These are phyloP conservation scores for Protobothrops flavoviridis DNA, from an alignment of 2,113 vertebrate species.

Conservation along the genomic window DNA sequence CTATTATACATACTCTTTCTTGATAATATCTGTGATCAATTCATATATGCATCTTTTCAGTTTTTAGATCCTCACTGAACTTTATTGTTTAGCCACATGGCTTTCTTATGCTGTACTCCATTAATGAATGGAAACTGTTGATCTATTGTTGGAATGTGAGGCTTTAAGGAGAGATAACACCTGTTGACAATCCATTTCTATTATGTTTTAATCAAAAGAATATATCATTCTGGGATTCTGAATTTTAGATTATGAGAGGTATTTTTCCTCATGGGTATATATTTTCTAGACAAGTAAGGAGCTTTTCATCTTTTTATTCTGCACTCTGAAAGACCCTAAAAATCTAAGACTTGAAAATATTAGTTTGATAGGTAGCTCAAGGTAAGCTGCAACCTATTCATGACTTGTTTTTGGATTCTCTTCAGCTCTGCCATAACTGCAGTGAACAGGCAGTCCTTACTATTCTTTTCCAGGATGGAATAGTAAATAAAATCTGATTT, in stretches of 20 bases:
- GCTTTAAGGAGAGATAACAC: neutral
- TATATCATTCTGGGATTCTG: neutral
- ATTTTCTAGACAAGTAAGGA: neutral
- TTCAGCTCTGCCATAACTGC: neutral
- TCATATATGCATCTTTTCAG: neutral
- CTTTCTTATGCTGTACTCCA: neutral
- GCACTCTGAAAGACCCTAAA: conserved; percentile 8
- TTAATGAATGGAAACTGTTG: neutral
- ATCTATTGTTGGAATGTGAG: neutral
- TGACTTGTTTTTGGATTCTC: conserved; percentile 15
- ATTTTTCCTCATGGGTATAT: conserved; percentile 19
- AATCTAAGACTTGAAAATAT: conserved; percentile 25
- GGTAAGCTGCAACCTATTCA: conserved; percentile 1
- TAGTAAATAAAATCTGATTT: conserved; percentile 22
- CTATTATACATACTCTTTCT: neutral
- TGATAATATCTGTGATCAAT: neutral
- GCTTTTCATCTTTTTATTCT: neutral
- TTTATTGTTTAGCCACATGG: neutral
- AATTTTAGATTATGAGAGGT: no score
- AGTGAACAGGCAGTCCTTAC: neutral
- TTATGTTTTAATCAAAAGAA: conserved; percentile 22
- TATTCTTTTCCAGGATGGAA: neutral
- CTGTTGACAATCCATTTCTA: neutral
- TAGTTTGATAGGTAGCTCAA: neutral
- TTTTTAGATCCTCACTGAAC: neutral